Percentiles rank a stretch among this genome's conserved stretches.
Evolutionary conservation across 2,113 vertebrate species (phyloP).

Genomic region (Sakesphorus luctuosus): DNA sequence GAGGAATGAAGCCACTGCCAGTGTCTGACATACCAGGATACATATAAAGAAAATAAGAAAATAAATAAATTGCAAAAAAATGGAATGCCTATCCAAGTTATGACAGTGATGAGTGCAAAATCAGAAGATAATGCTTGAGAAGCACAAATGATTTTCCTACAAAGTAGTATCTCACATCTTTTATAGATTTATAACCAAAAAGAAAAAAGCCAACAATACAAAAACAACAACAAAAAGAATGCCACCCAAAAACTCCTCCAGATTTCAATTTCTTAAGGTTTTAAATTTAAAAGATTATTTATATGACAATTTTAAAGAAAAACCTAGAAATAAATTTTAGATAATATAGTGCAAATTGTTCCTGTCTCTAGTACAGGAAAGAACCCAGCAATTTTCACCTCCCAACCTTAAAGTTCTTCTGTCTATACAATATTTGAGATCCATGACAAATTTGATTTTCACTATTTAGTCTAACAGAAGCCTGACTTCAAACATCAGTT

Average conservation of each 20-base stretch:
- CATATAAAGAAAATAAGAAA: background rate
- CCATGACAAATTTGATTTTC: background rate
- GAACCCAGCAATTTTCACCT: background rate
- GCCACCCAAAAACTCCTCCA: background rate
- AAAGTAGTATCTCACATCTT: background rate
- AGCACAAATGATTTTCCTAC: background rate
- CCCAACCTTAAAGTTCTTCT: background rate
- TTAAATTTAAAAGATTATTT: background rate
- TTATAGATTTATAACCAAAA: background rate
- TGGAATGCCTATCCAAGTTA: background rate
- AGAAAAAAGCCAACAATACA: background rate
- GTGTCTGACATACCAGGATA: background rate
- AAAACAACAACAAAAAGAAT: background rate
- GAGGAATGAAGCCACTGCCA: background rate
- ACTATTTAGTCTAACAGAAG: background rate
- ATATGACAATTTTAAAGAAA: background rate
- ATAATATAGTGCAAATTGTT: background rate
- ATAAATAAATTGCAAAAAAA: background rate
- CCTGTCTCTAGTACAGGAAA: background rate
- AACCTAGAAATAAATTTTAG: background rate
- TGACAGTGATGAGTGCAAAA: background rate
- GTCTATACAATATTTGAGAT: background rate
- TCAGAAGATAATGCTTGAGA: background rate
- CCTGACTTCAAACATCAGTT: background rate
- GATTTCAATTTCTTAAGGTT: background rate